phyloP scores from a whole-genome alignment of 1,140 invertebrate species.

The Calephelis virginiensis region DNA sequence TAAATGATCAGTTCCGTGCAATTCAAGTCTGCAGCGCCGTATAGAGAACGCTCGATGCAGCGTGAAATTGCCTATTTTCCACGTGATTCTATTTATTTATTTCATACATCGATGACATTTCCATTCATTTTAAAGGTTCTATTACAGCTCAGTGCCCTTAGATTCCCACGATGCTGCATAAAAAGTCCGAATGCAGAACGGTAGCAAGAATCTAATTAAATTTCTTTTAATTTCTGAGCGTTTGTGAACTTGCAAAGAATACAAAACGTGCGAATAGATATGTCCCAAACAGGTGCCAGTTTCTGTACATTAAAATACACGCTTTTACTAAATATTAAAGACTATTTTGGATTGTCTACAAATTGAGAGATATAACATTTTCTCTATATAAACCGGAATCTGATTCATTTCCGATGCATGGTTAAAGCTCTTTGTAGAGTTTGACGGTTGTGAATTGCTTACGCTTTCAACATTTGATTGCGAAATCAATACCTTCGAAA shows the following conservation, averaged over 20 bases:
- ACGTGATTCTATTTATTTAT: constrained; percentile 77
- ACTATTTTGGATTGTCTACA: constrained; percentile 44
- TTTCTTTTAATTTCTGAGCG: constrained; percentile 47
- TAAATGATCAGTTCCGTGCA: constrained; percentile 37
- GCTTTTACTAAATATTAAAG: constrained; percentile 41
- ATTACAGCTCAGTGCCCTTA: constrained; percentile 40
- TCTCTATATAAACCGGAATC: constrained; percentile 64
- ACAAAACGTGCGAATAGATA: constrained; percentile 57
- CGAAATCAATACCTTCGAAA: constrained; percentile 67
- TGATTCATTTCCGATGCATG: constrained; percentile 78
- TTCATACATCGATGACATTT: constrained; percentile 69
- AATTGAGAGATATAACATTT: constrained; percentile 65
- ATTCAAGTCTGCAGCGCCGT: constrained; percentile 53
- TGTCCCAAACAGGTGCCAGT: constrained; percentile 47
- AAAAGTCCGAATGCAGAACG: constrained; percentile 28
- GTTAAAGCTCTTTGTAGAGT: constrained; percentile 73
- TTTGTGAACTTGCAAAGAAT: constrained; percentile 55
- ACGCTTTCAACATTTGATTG: constrained; percentile 74
- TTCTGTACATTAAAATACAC: constrained; percentile 40
- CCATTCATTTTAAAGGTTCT: constrained; percentile 32
- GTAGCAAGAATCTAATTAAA: constrained; percentile 42
- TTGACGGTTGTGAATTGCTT: constrained; percentile 70
- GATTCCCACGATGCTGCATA: constrained; percentile 25
- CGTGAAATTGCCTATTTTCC: constrained; percentile 78
- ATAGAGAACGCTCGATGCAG: constrained; percentile 71